Base-by-base conservation (phyloP, 1,140 invertebrate species). In the Drosophila neocordata region DNA sequence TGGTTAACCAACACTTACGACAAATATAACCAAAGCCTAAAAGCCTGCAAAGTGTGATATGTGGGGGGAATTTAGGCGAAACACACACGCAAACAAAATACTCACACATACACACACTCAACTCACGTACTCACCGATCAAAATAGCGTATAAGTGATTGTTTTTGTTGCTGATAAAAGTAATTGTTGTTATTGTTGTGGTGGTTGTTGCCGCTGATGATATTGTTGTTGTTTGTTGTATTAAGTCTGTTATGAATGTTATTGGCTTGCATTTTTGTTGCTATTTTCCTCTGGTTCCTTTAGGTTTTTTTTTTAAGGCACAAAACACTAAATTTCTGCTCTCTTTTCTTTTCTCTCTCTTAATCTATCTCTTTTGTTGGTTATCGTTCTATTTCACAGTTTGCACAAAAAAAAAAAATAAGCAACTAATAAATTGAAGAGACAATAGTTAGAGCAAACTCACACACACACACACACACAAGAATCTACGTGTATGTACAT, bases 91-190 rank as follows among this genome's bases (percentile, higher is more conserved):
- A 57, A 11, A 7, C 24, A 35, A n/a, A n/a, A n/a, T 15, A 20
- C 35, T 53, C 48, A 73, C 15, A 20, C 41, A 20, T 7, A n/a
- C 22, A 24, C 22, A 48, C 8, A 20, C 8, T 11, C 7, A 48
- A 20, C 2, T 11, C 7, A 48, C 18, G 18, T 48, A 48, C 72
- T 74, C 71, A 75, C 72, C 72, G 72, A 75, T 75, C 72, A 51
- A 75, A 68, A 27, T 68, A 75, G 15, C 72, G 72, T 52, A 75
- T 69, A 61, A 74, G 34, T 38, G 69, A 34, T 41, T 48, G 38
- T 67, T 71, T 69, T 72, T 68, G 74, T 58, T 75, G 72, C 61
- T 75, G 72, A 74, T 75, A 75, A 52, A 48, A 66, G n/a, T 66
- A 57, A 56, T 73, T 72, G 68, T 37, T 72, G 69, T 37, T 63